Conservation (phyloP, 1,140 invertebrate genomes). For the Brachionus koreanus region DNA sequence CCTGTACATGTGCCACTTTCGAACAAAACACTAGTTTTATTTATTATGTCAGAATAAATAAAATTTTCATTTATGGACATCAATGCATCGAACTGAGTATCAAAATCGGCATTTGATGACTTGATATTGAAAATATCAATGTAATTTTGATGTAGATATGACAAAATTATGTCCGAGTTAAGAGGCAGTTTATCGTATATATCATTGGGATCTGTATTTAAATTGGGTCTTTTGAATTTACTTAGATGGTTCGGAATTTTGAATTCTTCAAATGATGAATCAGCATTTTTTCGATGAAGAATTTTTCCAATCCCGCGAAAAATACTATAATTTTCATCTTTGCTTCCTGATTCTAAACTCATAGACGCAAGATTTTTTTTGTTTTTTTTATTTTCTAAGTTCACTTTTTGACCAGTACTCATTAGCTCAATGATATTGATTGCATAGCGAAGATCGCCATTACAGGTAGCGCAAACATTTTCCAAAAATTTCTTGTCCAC, state of each 20-base stretch:
- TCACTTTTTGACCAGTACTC: neutral
- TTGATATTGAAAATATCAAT: slow-evolving; percentile 31
- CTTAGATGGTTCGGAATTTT: neutral
- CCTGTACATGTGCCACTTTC: neutral
- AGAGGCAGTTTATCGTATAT: slow-evolving; percentile 19
- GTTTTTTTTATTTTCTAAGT: neutral
- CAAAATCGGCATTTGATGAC: slow-evolving; percentile 9
- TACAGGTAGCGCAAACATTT: neutral
- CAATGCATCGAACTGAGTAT: neutral
- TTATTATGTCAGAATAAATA: neutral
- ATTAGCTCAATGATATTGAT: slow-evolving; percentile 19
- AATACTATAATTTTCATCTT: slow-evolving; percentile 36
- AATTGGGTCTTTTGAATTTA: neutral
- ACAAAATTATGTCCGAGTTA: slow-evolving; percentile 6
- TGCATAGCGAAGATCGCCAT: slow-evolving; percentile 23
- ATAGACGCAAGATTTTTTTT: neutral
- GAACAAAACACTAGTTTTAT: slow-evolving; percentile 11
- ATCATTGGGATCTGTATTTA: slow-evolving; percentile 9
- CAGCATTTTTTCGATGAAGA: slow-evolving; percentile 33
- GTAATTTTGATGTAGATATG: slow-evolving; percentile 37
- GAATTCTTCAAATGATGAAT: neutral
- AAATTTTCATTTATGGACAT: neutral
- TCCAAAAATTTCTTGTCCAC: slow-evolving; percentile 35
- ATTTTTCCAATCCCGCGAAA: slow-evolving; percentile 29
- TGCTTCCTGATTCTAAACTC: neutral